Base-by-base conservation (phyloP, 2,888 invertebrate genomes). In the Eremobia ochroleuca region DNA sequence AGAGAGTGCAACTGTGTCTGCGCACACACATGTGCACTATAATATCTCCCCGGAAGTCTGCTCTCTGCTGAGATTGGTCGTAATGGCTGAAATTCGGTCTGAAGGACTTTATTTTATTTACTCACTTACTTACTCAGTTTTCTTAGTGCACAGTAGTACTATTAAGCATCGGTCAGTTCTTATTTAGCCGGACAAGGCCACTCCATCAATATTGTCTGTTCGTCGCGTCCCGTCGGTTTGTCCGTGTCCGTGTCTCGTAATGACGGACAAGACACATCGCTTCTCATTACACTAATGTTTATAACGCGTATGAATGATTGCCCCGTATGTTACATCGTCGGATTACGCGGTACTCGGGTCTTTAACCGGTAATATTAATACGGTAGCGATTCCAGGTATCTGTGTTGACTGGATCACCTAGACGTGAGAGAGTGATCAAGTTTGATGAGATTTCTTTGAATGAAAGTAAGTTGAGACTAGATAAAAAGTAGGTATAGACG, bases 171-270 rank as follows among this genome's bases (percentile, higher is more conserved):
- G 1, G 62, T 69, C 75, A 70, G 77, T 79, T 87, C 62, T 55
- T 76, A 82, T 77, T 52, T 37, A 64, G 31, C n/a, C n/a, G 13
- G 65, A 68, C 79, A 83, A 83, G 87, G 87, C 65, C 74, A 21
- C 67, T 75, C 64, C 72, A 82, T 77, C 72, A 73, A 73, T 80
- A 75, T 46, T 74, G 64, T 85, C 58, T 65, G 66, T 76, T 73
- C 69, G 68, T 25, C 9, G 52, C n/a, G 55, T 25, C 9, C 25
- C n/a, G 55, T 28, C 61, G 15, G 55, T 66, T 62, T 34, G 46
- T 62, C 64, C 52, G 61, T 34, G 46, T 62, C 64, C 52, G 61
- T 75, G 75, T 66, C 34, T 46, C 62, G 34, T 73, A 71, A 65
- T 67, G 76, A 76, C 64, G 67, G 74, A 76, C 65, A 73, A 83